A percentile compares a stretch with the other conserved stretches of the same genome.
These are phyloP conservation scores for Watsonalla binaria DNA, from an alignment of 2,888 invertebrate species.

Conservation along the genomic window DNA sequence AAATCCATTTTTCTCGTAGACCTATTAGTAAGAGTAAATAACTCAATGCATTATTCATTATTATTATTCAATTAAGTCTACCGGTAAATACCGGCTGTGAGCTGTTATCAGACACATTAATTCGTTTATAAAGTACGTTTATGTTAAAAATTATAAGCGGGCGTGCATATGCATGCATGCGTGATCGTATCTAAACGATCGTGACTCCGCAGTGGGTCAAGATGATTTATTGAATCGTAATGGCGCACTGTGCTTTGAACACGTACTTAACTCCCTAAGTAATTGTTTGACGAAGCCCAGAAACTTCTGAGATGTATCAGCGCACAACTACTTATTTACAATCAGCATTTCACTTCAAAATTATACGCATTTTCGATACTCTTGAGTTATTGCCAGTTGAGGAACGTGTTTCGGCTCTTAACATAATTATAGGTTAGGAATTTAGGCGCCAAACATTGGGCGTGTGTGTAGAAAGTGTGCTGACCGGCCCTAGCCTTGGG, in stretches of 20 bases:
- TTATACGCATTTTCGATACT: slow-evolving; percentile 8
- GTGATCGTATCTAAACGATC: slow-evolving; percentile 28
- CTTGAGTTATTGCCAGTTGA: background rate
- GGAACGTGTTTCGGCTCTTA: slow-evolving; percentile 18
- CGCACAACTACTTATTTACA: background rate
- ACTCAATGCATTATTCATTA: background rate
- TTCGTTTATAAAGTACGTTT: background rate
- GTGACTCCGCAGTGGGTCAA: slow-evolving; percentile 67
- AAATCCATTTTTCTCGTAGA: no score
- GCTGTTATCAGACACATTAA: background rate
- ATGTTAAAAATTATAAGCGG: background rate
- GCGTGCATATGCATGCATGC: slow-evolving; percentile 19
- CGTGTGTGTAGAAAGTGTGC: slow-evolving; percentile 55
- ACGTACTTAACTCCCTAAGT: slow-evolving; percentile 28
- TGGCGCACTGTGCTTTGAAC: slow-evolving; percentile 33
- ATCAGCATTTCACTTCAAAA: slow-evolving; percentile 12
- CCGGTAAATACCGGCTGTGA: background rate
- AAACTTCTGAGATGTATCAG: slow-evolving; percentile 34
- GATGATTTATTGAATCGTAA: slow-evolving; percentile 54
- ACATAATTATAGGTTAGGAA: slow-evolving; percentile 51
- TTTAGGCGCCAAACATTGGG: slow-evolving; percentile 62
- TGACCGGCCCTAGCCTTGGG: slow-evolving; percentile 38
- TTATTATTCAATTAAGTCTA: background rate
- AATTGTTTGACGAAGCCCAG: slow-evolving; percentile 26
- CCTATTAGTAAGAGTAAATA: no score